Conservation (phyloP, 2,888 invertebrate species). For the Globia sparganii region DNA sequence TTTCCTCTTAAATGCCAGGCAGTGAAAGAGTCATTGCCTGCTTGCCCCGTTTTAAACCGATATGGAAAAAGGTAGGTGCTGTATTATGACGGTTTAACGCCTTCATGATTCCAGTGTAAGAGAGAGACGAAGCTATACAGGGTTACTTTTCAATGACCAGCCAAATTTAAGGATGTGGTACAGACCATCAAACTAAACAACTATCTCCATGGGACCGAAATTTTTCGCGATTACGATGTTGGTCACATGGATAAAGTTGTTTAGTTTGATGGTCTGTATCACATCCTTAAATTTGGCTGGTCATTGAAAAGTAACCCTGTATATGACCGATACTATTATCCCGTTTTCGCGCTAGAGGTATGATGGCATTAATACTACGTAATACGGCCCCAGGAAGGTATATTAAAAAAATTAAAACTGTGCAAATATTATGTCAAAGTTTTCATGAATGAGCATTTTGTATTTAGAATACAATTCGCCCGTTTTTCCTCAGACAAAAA, state of each 20-base stretch:
- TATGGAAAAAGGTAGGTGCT: neutral
- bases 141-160: no score
- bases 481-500: slow-evolving; percentile 2
- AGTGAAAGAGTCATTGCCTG: neutral
- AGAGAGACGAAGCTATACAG: neutral
- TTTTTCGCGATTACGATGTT: no score
- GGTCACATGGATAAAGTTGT: no score
- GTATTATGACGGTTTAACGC: neutral
- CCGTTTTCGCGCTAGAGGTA: no score
- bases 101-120: neutral
- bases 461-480: slow-evolving; percentile 35
- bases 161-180: no score
- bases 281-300: no score
- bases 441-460: slow-evolving; percentile 13
- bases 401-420: neutral
- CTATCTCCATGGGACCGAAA: no score
- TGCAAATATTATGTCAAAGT: neutral
- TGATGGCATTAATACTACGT: neutral
- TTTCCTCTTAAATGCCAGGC: slow-evolving; percentile 1
- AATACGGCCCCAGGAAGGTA: neutral
- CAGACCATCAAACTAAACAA: no score
- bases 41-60: no score
- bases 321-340: neutral
- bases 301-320: no score
- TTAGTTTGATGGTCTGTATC: no score